phyloP scores from a whole-genome alignment of 2,888 invertebrate genomes.

The Chromoteleia sp. region DNA sequence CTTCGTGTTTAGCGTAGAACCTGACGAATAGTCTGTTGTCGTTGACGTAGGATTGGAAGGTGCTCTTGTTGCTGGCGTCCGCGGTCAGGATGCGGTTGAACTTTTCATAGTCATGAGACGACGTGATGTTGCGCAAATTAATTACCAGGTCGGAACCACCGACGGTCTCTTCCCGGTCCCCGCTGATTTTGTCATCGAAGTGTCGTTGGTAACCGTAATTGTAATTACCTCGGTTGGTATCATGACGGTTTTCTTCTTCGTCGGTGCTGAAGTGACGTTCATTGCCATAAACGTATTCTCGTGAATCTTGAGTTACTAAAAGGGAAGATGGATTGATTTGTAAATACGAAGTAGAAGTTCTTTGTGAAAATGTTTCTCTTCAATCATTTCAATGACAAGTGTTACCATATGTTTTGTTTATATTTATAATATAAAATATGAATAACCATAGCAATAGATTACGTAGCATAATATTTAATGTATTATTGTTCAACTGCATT shows the following conservation, averaged over 20 bases:
- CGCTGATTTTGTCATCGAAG: slow-evolving; percentile 72
- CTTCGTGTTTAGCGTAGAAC: slow-evolving; percentile 76
- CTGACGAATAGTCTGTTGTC: slow-evolving; percentile 76
- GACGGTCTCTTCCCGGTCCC: slow-evolving; percentile 77
- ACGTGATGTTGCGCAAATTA: slow-evolving; percentile 74
- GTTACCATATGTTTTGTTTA: no score
- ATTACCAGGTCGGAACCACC: slow-evolving; percentile 72
- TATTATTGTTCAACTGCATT: no score
- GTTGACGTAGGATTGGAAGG: slow-evolving; percentile 73
- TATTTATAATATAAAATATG: no score
- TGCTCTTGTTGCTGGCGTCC: slow-evolving; percentile 71
- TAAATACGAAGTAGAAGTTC: no score
- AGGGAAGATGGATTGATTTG: neutral
- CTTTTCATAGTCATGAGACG: slow-evolving; percentile 74
- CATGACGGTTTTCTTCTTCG: slow-evolving; percentile 54
- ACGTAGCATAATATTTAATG: no score
- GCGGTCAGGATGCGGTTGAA: slow-evolving; percentile 75
- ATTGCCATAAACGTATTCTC: slow-evolving; percentile 76
- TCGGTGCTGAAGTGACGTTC: slow-evolving; percentile 73
- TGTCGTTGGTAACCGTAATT: slow-evolving; percentile 45
- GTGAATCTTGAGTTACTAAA: slow-evolving; percentile 43
- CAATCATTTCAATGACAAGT: no score
- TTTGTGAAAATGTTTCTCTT: no score
- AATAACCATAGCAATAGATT: no score
- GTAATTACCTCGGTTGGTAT: slow-evolving; percentile 36